Percentiles rank a stretch among this genome's conserved stretches.
Conservation (phyloP, 2,113 vertebrate species). For the Oreochromis tanganicae region DNA sequence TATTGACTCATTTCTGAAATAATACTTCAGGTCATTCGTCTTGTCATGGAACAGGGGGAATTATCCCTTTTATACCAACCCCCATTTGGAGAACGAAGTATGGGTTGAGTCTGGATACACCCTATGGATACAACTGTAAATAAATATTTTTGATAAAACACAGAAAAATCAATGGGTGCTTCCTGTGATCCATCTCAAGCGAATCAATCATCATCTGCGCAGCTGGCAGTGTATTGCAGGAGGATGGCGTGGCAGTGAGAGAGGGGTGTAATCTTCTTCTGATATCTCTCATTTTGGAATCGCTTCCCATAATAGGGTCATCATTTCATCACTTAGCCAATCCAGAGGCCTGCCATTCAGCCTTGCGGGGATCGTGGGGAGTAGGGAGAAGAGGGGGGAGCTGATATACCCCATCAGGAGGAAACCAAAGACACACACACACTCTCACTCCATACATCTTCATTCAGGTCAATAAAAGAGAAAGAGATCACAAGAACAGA, state of each 20-base stretch:
- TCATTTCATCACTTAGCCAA: conserved; percentile 95
- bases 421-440: conserved; percentile 29
- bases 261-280: conserved; percentile 85
- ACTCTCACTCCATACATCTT: conserved; percentile 49
- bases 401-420: conserved; percentile 45
- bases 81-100: neutral
- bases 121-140: conserved; percentile 94
- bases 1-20: conserved; percentile 98
- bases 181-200: conserved; percentile 96
- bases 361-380: conserved; percentile 65
- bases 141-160: conserved; percentile 97
- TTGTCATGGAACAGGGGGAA: conserved; percentile 88
- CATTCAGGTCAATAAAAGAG: conserved; percentile 55
- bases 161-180: conserved; percentile 98
- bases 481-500: conserved; percentile 30
- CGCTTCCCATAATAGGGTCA: conserved; percentile 95
- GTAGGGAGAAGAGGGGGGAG: neutral
- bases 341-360: conserved; percentile 78
- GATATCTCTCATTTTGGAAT: conserved; percentile 92
- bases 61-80: conserved; percentile 76
- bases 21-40: conserved; percentile 97
- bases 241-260: conserved; percentile 73
- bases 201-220: conserved; percentile 94
- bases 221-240: conserved; percentile 77
- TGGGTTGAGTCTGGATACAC: conserved; percentile 75